Conservation (phyloP, 1,140 invertebrate species). For the Drosophila sproati region DNA sequence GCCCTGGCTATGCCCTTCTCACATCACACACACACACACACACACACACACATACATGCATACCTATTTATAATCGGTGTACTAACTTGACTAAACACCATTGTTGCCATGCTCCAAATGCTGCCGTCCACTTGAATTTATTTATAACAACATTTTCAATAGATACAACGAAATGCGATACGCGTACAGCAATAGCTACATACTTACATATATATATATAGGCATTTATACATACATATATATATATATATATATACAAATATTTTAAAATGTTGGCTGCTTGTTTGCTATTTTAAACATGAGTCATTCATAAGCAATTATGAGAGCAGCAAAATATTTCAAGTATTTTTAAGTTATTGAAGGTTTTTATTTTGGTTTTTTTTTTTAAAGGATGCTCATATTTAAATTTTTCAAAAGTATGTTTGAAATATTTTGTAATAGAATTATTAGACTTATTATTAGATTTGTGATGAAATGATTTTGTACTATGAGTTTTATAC, state of each 20-base stretch:
- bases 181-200: constrained; percentile 14
- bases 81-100: constrained; percentile 32
- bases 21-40: constrained; percentile 15
- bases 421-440: no score
- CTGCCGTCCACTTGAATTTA: constrained; percentile 51
- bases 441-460: no score
- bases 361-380: not conserved
- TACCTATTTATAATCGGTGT: constrained; percentile 23
- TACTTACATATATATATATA: constrained; percentile 23
- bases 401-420: no score
- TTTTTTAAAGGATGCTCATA: no score
- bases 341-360: constrained; percentile 34
- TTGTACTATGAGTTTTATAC: no score
- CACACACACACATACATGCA: constrained; percentile 1
- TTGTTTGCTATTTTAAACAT: constrained; percentile 66
- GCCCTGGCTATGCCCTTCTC: constrained; percentile 17
- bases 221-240: constrained; percentile 5
- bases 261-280: constrained; percentile 67
- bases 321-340: constrained; percentile 40
- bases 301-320: constrained; percentile 42
- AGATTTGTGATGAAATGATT: no score
- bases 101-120: constrained; percentile 29
- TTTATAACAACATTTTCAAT: constrained; percentile 49
- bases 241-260: constrained; percentile 39
- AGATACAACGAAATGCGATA: constrained; percentile 52